Percentiles rank a stretch among this genome's conserved stretches.
These are phyloP conservation scores for Osmerus mordax DNA, from an alignment of 2,113 vertebrate genomes.

Conservation along the genomic window DNA sequence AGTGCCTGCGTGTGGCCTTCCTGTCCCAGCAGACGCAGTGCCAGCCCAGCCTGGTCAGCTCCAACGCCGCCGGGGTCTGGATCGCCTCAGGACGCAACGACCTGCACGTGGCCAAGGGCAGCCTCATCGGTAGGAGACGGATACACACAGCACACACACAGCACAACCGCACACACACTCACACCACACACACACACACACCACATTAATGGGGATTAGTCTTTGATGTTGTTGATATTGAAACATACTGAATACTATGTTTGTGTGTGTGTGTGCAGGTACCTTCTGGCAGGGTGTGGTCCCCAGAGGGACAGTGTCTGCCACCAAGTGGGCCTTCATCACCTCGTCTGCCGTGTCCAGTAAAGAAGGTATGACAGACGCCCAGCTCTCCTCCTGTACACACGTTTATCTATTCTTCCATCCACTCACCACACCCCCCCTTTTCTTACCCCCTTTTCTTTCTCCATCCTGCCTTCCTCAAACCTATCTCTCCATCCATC, in stretches of 20 bases:
- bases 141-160: not conserved
- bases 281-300: conserved; percentile 90
- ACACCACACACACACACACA: too few species aligned
- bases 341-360: conserved; percentile 81
- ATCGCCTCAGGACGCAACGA: conserved; percentile 93
- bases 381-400: not conserved
- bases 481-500: too few species aligned
- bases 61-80: conserved; percentile 86
- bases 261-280: conserved; percentile 64
- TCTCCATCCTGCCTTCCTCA: too few species aligned
- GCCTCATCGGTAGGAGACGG: conserved; percentile 78
- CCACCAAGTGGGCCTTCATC: conserved; percentile 90
- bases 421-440: too few species aligned
- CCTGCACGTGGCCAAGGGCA: conserved; percentile 90
- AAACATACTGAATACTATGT: not conserved
- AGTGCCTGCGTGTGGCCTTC: conserved; percentile 85
- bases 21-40: conserved; percentile 91
- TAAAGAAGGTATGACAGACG: conserved; percentile 76
- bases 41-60: conserved; percentile 88
- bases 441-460: too few species aligned
- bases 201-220: too few species aligned
- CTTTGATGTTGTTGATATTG: not conserved
- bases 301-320: conserved; percentile 89
- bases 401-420: too few species aligned
- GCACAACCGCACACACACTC: too few species aligned